A percentile compares a stretch with the other conserved stretches of the same genome.
Evolutionary conservation across 2,113 vertebrate genomes (phyloP).

Genomic region (Nanorana parkeri): DNA sequence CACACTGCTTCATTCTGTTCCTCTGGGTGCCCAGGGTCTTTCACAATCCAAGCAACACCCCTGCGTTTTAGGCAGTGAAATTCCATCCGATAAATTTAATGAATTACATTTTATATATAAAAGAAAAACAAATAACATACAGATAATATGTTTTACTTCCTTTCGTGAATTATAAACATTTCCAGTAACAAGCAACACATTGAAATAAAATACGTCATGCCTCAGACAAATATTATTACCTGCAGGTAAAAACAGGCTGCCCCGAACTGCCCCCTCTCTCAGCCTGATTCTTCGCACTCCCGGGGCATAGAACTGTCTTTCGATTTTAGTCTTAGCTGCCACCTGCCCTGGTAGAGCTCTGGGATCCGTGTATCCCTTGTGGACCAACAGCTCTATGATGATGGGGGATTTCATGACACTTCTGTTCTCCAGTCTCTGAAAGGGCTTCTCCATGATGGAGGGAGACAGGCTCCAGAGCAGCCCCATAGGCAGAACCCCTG

Average conservation of each 20-base stretch:
- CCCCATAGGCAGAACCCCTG: conserved; percentile 69
- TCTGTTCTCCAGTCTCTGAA: conserved; percentile 62
- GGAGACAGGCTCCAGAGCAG: conserved; percentile 70
- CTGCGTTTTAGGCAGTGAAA: too few relatives aligned
- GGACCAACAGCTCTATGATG: conserved; percentile 65
- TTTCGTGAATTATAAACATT: too few relatives aligned
- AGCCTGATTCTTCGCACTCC: conserved; percentile 64
- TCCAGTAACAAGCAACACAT: too few relatives aligned
- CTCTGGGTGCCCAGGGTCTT: too few relatives aligned
- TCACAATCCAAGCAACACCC: too few relatives aligned
- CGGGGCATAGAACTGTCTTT: conserved; percentile 63
- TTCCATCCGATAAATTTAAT: too few relatives aligned
- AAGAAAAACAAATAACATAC: too few relatives aligned
- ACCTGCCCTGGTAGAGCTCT: conserved; percentile 55
- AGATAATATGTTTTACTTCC: too few relatives aligned
- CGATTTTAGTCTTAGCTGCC: conserved; percentile 61
- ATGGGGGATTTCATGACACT: conserved; percentile 59
- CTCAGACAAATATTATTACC: conserved; percentile 50
- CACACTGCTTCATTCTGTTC: too few relatives aligned
- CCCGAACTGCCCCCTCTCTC: conserved; percentile 63
- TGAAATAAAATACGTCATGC: too few relatives aligned
- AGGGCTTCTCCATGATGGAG: conserved; percentile 64
- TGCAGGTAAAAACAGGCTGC: conserved; percentile 68
- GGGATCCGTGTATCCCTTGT: conserved; percentile 54
- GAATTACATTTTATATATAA: too few relatives aligned